These are phyloP conservation scores for Cephus runcator DNA, from an alignment of 2,888 invertebrate genomes.

Conservation along the genomic window DNA sequence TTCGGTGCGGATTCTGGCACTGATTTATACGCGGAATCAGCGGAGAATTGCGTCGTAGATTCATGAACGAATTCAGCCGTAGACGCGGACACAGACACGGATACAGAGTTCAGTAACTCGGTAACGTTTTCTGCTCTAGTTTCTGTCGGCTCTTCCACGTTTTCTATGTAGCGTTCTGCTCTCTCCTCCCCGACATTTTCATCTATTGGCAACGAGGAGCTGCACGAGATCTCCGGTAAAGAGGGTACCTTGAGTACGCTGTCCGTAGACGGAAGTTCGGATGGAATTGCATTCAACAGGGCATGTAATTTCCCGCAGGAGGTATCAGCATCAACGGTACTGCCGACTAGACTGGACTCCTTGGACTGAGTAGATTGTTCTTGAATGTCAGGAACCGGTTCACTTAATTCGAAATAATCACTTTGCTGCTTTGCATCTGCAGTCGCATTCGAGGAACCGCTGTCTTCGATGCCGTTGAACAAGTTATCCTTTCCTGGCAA, in stretches of 20 bases:
- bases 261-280: background rate
- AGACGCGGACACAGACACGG: background rate
- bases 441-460: background rate
- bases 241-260: background rate
- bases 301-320: background rate
- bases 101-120: background rate
- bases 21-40: background rate
- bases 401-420: background rate
- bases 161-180: background rate
- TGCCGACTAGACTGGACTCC: background rate
- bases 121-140: background rate
- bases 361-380: background rate
- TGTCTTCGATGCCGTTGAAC: background rate
- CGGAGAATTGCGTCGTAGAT: background rate
- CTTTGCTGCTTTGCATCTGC: background rate
- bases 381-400: background rate
- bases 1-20: background rate
- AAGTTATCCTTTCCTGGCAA: background rate
- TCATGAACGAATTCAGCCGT: background rate
- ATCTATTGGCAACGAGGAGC: background rate
- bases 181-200: background rate
- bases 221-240: background rate
- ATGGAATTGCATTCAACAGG: background rate
- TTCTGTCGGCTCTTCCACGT: background rate
- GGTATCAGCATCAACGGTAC: background rate